Conservation (phyloP, 2,797 vertebrate species). For the Spinus olivaceus region DNA sequence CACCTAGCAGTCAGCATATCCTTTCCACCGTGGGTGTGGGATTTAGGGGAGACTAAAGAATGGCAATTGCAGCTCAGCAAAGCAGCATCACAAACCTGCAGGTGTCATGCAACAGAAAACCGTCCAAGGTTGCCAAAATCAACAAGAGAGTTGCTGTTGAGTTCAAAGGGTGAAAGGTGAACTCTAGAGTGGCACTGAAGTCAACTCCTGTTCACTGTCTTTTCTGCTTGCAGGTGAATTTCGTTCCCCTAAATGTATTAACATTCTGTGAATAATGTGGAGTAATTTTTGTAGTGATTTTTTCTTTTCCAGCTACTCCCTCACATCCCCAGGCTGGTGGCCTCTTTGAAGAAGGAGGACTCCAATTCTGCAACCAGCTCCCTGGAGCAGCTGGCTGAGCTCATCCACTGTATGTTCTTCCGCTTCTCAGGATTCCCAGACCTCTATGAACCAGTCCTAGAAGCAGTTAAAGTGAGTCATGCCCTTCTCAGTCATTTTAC, state of each 20-base stretch:
- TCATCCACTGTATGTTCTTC: slow-evolving; percentile 83
- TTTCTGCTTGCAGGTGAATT: neutral
- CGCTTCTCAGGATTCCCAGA: slow-evolving; percentile 83
- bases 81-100: neutral
- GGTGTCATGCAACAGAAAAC: neutral
- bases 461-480: slow-evolving; percentile 76
- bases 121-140: neutral
- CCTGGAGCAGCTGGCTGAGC: slow-evolving; percentile 76
- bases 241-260: neutral
- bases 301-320: slow-evolving; percentile 73
- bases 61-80: neutral
- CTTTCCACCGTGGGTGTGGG: neutral
- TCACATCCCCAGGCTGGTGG: slow-evolving; percentile 78
- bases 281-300: neutral
- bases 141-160: neutral
- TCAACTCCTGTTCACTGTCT: neutral
- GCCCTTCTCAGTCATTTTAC: neutral
- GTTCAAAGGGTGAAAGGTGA: neutral
- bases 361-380: slow-evolving; percentile 77
- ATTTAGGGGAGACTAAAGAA: neutral
- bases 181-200: neutral
- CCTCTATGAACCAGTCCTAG: slow-evolving; percentile 80
- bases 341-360: slow-evolving; percentile 75
- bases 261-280: neutral
- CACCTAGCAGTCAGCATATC: neutral